Evolutionary conservation across 2,797 vertebrate species (phyloP).

Genomic region (Eulemur coronatus): DNA sequence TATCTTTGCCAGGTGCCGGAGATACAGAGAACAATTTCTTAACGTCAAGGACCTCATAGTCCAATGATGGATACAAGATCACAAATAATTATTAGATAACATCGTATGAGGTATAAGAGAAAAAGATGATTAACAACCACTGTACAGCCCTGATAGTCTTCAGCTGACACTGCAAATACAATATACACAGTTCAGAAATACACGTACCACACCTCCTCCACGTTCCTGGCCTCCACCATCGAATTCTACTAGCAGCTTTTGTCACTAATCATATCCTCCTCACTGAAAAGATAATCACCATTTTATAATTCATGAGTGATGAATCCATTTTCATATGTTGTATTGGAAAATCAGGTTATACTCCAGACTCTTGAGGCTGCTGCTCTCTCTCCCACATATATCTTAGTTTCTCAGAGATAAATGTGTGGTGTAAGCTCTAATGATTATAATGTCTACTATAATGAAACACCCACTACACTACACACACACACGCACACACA

Average conservation of each 20-base stretch:
- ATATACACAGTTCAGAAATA: neutral
- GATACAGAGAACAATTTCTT: neutral
- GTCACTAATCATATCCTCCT: neutral
- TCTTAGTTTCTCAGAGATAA: slow-evolving; percentile 21
- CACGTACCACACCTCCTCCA: neutral
- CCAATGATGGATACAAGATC: neutral
- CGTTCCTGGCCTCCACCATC: neutral
- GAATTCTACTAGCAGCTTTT: neutral
- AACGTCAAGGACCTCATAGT: neutral
- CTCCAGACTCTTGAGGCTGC: neutral
- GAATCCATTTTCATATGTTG: neutral
- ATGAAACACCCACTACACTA: neutral
- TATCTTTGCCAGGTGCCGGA: neutral
- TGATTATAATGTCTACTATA: neutral
- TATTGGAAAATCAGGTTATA: neutral
- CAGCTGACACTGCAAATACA: neutral
- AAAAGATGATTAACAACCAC: neutral
- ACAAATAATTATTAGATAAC: neutral
- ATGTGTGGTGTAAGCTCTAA: neutral
- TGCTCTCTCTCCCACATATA: neutral
- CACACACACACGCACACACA: neutral
- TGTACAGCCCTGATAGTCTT: neutral
- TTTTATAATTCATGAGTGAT: slow-evolving; percentile 39
- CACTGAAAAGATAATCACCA: slow-evolving; percentile 10
- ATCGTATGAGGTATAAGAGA: neutral